Evolutionary conservation across 2,888 invertebrate genomes (phyloP).

Genomic region (Drosophila recens): DNA sequence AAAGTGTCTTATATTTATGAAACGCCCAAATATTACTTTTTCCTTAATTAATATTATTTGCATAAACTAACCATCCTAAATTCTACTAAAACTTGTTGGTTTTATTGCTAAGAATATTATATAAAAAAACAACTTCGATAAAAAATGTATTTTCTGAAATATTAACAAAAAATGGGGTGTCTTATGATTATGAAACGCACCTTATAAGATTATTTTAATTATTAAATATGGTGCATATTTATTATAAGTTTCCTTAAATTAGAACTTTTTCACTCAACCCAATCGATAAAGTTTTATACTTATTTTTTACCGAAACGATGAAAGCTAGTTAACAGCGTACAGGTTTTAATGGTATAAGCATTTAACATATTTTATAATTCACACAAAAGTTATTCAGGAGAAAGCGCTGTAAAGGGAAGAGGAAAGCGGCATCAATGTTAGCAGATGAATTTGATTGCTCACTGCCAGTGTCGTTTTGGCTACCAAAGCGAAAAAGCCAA

Average conservation of each 20-base stretch:
- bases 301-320: neutral
- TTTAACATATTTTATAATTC: neutral
- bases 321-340: neutral
- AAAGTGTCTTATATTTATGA: no score
- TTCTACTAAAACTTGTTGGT: no score
- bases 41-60: no score
- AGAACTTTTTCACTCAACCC: neutral
- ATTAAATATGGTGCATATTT: no score
- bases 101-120: no score
- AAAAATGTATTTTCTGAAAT: no score
- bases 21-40: no score
- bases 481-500: slow-evolving; percentile 42
- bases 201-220: no score
- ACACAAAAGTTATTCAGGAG: neutral
- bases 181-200: no score
- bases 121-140: no score
- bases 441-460: slow-evolving; percentile 49
- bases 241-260: neutral
- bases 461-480: slow-evolving; percentile 39
- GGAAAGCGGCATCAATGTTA: neutral
- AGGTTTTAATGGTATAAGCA: neutral
- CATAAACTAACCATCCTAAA: no score
- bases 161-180: no score
- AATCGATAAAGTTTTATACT: neutral
- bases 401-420: neutral